Evolutionary conservation across 2,888 invertebrate species (phyloP).

Genomic region (Drosophila mimetica): DNA sequence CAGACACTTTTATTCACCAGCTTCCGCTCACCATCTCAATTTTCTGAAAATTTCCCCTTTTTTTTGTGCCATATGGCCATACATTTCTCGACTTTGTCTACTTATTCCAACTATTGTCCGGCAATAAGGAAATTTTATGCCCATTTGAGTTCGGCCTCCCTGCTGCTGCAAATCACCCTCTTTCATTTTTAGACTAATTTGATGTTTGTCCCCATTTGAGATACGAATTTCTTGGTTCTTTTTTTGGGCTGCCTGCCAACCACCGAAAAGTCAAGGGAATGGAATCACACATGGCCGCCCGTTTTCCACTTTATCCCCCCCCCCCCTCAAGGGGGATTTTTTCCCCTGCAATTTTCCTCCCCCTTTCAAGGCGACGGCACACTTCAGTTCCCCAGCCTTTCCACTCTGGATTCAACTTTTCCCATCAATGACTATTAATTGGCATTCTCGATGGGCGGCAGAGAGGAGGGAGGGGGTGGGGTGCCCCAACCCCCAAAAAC

Average conservation of each 20-base stretch:
- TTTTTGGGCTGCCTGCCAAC: constrained; percentile 52
- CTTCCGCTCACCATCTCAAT: background rate
- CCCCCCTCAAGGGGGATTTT: background rate
- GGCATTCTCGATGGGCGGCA: constrained; percentile 54
- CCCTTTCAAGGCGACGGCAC: constrained; percentile 27
- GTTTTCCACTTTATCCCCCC: background rate
- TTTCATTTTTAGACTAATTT: constrained; percentile 65
- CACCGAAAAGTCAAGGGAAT: constrained; percentile 36
- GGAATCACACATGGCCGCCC: constrained; percentile 38
- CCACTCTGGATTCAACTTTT: constrained; percentile 54
- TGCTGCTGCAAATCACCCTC: constrained; percentile 1
- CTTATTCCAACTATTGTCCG: constrained; percentile 24
- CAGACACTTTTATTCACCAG: background rate
- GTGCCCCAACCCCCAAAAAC: background rate
- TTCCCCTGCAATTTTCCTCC: constrained; percentile 1
- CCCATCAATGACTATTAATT: constrained; percentile 78
- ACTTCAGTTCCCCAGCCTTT: constrained; percentile 49
- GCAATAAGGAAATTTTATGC: constrained; percentile 65
- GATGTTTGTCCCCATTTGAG: constrained; percentile 41
- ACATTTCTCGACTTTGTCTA: constrained; percentile 5
- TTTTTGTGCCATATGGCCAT: constrained; percentile 33
- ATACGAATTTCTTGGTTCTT: constrained; percentile 16
- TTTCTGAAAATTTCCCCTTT: background rate
- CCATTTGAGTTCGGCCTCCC: constrained; percentile 43
- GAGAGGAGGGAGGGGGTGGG: background rate